Conservation (phyloP, 35 echinoderm and acorn worm species). For the Patiria miniata region DNA sequence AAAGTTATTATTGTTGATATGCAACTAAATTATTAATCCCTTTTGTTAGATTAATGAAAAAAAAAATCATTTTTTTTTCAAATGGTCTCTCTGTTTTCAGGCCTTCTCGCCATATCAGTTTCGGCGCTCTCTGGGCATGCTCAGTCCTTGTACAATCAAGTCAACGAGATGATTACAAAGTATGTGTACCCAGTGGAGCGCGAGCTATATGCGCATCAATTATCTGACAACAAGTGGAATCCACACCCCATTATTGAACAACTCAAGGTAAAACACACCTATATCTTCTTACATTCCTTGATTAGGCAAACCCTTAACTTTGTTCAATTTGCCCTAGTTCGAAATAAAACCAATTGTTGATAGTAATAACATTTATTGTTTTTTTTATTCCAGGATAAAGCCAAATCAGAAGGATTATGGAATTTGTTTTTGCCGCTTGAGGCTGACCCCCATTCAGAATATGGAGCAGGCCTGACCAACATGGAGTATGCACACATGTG, state of each 20-base stretch:
- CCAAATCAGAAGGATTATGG: conserved; percentile 82
- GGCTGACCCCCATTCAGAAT: conserved; percentile 63
- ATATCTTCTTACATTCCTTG: not conserved
- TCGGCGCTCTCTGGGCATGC: conserved; percentile 69
- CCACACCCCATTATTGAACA: conserved; percentile 74
- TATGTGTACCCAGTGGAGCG: conserved; percentile 73
- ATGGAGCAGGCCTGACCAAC: conserved; percentile 94
- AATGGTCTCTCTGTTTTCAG: conserved; percentile 25
- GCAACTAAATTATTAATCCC: too few species aligned
- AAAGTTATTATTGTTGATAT: too few species aligned
- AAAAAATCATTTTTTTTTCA: not conserved
- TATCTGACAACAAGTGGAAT: conserved; percentile 65
- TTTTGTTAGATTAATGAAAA: too few species aligned
- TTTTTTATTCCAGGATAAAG: conserved; percentile 60
- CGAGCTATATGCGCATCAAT: conserved; percentile 67
- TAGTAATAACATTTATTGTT: too few species aligned
- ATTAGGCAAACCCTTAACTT: not conserved
- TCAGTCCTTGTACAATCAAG: conserved; percentile 67
- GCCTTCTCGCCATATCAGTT: conserved; percentile 38
- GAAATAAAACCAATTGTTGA: too few species aligned
- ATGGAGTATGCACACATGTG: conserved; percentile 94
- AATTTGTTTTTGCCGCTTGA: conserved; percentile 95
- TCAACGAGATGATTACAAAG: conserved; percentile 71
- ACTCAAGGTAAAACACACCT: conserved; percentile 65
- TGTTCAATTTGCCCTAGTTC: too few species aligned